Conservation (phyloP, 1,140 invertebrate genomes). For the Dendroctonus valens region DNA sequence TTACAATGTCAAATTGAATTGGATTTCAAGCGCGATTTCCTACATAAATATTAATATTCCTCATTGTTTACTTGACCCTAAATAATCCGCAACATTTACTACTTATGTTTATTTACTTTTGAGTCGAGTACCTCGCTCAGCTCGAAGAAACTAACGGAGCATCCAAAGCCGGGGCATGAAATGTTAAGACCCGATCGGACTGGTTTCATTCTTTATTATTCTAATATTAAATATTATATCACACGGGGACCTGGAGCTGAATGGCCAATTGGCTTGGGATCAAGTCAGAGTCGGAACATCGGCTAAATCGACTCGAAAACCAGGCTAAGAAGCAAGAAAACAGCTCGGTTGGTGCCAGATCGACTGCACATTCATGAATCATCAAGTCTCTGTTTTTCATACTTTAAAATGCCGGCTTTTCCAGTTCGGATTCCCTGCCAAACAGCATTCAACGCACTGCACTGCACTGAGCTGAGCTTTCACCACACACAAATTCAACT, state of each 20-base stretch:
- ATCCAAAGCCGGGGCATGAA: conserved; percentile 25
- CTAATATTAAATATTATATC: conserved; percentile 32
- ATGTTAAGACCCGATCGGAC: conserved; percentile 26
- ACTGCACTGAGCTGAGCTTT: too few relatives aligned
- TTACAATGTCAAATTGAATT: too few relatives aligned
- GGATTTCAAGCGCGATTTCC: background rate
- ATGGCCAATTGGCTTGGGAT: conserved; percentile 11
- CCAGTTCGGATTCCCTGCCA: too few relatives aligned
- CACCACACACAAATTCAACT: too few relatives aligned
- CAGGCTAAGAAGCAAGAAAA: too few relatives aligned
- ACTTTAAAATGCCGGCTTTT: too few relatives aligned
- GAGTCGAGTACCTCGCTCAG: conserved; percentile 15
- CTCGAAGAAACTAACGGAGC: conserved; percentile 21
- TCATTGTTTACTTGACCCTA: conserved; percentile 13
- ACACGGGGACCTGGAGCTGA: conserved; percentile 15
- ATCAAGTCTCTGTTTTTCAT: too few relatives aligned
- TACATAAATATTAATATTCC: conserved; percentile 7
- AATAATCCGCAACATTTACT: conserved; percentile 25
- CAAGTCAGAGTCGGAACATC: too few relatives aligned
- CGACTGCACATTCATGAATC: too few relatives aligned
- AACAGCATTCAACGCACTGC: too few relatives aligned
- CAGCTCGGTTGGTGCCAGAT: too few relatives aligned
- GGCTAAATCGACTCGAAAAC: too few relatives aligned
- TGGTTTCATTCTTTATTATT: conserved; percentile 28
- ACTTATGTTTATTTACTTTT: conserved; percentile 25